phyloP scores from a whole-genome alignment of 1,140 invertebrate species.

The Hylaeus volcanicus region DNA sequence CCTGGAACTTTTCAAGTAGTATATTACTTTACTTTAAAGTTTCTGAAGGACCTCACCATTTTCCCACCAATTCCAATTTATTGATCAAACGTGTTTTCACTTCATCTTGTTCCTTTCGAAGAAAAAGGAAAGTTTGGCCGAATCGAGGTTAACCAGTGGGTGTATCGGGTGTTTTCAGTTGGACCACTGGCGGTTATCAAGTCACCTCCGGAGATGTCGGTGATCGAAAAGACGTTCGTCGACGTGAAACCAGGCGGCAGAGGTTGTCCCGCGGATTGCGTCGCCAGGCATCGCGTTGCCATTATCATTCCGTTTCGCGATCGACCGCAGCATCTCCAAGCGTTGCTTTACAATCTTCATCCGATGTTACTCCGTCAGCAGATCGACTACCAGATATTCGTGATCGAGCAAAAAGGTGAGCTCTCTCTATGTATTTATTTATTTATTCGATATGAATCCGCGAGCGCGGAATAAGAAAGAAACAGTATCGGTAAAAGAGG shows the following conservation, averaged over 20 bases:
- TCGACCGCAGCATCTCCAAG: constrained; percentile 89
- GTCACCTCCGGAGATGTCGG: constrained; percentile 72
- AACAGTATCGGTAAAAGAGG: neutral
- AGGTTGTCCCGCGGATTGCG: constrained; percentile 89
- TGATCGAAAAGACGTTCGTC: constrained; percentile 77
- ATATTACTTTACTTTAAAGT: no score
- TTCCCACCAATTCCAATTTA: no score
- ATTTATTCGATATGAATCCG: no score
- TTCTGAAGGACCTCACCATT: no score
- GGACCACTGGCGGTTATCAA: constrained; percentile 76
- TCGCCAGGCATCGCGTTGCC: constrained; percentile 89
- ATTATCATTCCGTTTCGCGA: constrained; percentile 95
- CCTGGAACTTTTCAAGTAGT: no score
- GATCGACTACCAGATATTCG: constrained; percentile 95
- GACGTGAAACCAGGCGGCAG: constrained; percentile 86
- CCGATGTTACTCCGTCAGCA: constrained; percentile 94
- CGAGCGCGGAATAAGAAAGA: no score
- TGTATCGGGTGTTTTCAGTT: constrained; percentile 67
- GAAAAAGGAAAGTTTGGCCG: no score
- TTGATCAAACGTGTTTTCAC: no score
- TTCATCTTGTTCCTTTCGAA: no score
- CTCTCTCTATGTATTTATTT: neutral
- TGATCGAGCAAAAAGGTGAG: constrained; percentile 93
- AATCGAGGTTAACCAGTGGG: neutral
- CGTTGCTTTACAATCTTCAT: constrained; percentile 94